Percentiles rank a stretch among this genome's conserved stretches.
Evolutionary conservation across 2,113 vertebrate species (phyloP).

Genomic region (Caranx melampygus): DNA sequence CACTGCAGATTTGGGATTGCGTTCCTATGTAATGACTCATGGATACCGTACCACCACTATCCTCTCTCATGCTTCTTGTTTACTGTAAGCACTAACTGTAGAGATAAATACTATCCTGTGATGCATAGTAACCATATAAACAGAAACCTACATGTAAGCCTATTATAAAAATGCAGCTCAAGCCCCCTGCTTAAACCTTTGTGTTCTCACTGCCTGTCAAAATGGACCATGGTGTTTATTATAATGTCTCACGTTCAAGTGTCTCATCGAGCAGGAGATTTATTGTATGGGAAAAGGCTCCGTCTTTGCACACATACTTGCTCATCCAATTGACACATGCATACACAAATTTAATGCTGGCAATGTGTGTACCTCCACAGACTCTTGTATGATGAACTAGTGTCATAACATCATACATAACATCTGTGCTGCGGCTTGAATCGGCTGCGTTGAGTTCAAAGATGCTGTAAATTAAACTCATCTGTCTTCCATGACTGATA

Average conservation of each 20-base stretch:
- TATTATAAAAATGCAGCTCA: conserved; percentile 27
- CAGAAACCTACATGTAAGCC: conserved; percentile 26
- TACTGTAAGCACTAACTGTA: conserved; percentile 44
- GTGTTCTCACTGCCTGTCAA: conserved; percentile 16
- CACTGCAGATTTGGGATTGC: conserved; percentile 11
- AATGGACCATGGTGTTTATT: conserved; percentile 34
- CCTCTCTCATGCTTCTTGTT: conserved; percentile 38
- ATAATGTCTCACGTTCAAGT: conserved; percentile 32
- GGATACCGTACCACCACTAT: conserved; percentile 3
- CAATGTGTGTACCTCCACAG: conserved; percentile 12
- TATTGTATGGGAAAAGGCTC: too few species aligned
- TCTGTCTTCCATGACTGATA: conserved; percentile 2
- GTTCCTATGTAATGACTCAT: conserved; percentile 57
- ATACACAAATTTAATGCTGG: conserved; percentile 3
- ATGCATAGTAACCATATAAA: conserved; percentile 48
- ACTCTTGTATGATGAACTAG: conserved; percentile 5
- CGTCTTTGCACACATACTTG: background rate
- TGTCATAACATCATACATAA: conserved; percentile 32
- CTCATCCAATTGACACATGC: background rate
- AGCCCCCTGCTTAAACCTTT: background rate
- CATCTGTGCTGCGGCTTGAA: conserved; percentile 12
- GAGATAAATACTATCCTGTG: conserved; percentile 31
- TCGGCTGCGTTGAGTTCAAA: conserved; percentile 36
- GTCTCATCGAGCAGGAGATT: conserved; percentile 39
- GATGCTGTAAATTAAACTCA: conserved; percentile 46